Evolutionary conservation across 2,797 vertebrate genomes (phyloP).

Genomic region (Helicolenus hilgendorfi): DNA sequence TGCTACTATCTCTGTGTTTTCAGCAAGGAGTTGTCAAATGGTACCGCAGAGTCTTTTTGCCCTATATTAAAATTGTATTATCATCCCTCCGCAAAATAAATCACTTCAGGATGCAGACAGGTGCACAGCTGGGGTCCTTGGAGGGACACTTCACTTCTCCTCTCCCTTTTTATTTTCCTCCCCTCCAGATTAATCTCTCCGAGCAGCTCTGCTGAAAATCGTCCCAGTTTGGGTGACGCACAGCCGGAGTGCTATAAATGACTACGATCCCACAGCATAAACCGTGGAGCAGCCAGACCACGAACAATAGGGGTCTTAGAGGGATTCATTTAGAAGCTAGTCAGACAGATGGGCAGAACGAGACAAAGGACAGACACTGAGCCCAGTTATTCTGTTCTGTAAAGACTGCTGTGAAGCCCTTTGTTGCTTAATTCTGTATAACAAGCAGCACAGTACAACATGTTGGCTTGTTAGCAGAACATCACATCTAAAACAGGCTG

Average conservation of each 20-base stretch:
- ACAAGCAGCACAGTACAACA: neutral
- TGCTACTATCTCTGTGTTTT: neutral
- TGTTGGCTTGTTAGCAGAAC: constrained; percentile 14
- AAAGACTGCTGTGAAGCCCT: neutral
- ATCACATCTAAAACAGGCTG: neutral
- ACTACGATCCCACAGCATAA: constrained; percentile 43
- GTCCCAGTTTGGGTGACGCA: constrained; percentile 61
- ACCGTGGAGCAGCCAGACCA: constrained; percentile 19
- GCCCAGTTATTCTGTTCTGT: neutral
- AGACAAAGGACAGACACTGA: constrained; percentile 31
- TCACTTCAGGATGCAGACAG: constrained; percentile 47
- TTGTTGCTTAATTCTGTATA: constrained; percentile 13
- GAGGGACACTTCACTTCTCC: constrained; percentile 36
- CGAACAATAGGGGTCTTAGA: constrained; percentile 42
- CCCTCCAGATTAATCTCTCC: constrained; percentile 61
- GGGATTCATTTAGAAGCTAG: constrained; percentile 34
- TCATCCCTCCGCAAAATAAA: constrained; percentile 46
- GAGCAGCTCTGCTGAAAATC: constrained; percentile 39
- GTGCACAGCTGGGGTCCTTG: constrained; percentile 49
- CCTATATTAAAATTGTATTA: constrained; percentile 51
- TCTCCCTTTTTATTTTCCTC: constrained; percentile 3
- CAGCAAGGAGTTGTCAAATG: constrained; percentile 7
- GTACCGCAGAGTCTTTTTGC: constrained; percentile 14
- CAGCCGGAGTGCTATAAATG: constrained; percentile 68
- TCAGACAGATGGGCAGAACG: neutral